Percentiles rank a stretch among this genome's conserved stretches.
Evolutionary conservation across 2,888 invertebrate genomes (phyloP).

Genomic region (Drosophila histrio): DNA sequence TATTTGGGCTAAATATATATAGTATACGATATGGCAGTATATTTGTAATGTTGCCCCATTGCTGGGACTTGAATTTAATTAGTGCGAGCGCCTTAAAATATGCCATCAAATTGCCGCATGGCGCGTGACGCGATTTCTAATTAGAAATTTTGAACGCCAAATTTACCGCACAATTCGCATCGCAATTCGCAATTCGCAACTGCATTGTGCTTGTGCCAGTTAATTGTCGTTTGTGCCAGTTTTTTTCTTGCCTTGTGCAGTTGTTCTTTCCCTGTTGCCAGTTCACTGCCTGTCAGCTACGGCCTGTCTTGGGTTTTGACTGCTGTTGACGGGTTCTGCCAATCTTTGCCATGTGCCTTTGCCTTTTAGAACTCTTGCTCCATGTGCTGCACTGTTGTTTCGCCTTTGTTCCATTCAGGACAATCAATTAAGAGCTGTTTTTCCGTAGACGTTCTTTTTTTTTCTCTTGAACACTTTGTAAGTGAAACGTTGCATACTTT

Average conservation of each 20-base stretch:
- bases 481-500: constrained; percentile 41
- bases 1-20: constrained; percentile 29
- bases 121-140: constrained; percentile 44
- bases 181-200: not conserved
- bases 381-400: not conserved
- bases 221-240: constrained; percentile 33
- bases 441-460: constrained; percentile 8
- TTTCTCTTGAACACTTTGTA: constrained; percentile 9
- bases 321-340: constrained; percentile 51
- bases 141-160: constrained; percentile 40
- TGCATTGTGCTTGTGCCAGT: constrained; percentile 29
- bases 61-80: constrained; percentile 48
- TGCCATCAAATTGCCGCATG: constrained; percentile 30
- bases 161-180: constrained; percentile 29
- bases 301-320: constrained; percentile 40
- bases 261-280: not conserved
- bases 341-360: constrained; percentile 32
- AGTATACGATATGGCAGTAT: not conserved
- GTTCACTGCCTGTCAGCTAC: not conserved
- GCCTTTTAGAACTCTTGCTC: not conserved
- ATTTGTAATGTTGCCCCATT: constrained; percentile 6
- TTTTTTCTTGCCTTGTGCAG: not conserved
- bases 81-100: constrained; percentile 37
- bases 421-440: constrained; percentile 64
- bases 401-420: constrained; percentile 22